Conservation (phyloP, 2,888 invertebrate genomes). For the Folsomia manolachei region DNA sequence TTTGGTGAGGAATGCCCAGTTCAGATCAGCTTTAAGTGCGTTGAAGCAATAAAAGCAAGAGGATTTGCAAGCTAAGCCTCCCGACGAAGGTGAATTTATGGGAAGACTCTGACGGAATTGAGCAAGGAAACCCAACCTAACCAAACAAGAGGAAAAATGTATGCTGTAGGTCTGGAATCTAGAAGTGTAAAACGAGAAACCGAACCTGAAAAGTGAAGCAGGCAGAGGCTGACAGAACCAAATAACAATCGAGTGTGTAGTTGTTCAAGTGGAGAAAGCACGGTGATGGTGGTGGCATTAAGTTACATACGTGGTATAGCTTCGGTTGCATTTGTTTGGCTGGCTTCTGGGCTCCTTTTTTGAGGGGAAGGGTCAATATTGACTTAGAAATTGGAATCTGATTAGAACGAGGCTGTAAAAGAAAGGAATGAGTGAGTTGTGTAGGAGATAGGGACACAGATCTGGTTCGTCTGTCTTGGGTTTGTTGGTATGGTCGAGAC, state of each 20-base stretch:
- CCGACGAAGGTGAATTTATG: neutral
- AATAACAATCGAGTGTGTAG: neutral
- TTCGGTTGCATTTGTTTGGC: neutral
- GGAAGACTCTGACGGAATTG: neutral
- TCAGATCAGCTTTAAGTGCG: neutral
- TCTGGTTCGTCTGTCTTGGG: neutral
- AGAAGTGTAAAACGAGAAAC: neutral
- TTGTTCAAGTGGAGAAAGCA: neutral
- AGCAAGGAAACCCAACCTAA: too few relatives aligned
- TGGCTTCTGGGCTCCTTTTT: too few relatives aligned
- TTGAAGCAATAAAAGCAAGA: neutral
- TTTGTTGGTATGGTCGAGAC: too few relatives aligned
- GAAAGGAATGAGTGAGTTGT: too few relatives aligned
- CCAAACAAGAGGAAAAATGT: too few relatives aligned
- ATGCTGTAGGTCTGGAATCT: neutral
- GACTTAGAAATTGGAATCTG: slow-evolving; percentile 43
- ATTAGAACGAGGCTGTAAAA: slow-evolving; percentile 30
- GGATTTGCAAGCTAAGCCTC: neutral
- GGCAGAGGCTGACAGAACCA: neutral
- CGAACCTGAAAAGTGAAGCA: neutral
- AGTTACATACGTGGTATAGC: slow-evolving; percentile 4
- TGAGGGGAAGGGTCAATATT: slow-evolving; percentile 45
- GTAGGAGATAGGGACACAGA: slow-evolving; percentile 15
- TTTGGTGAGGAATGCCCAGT: neutral
- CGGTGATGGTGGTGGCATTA: neutral